Evolutionary conservation across 2,113 vertebrate genomes (phyloP), one percentile per base, ranked within the genome.

Genomic region (Malaclemys terrapin): DNA sequence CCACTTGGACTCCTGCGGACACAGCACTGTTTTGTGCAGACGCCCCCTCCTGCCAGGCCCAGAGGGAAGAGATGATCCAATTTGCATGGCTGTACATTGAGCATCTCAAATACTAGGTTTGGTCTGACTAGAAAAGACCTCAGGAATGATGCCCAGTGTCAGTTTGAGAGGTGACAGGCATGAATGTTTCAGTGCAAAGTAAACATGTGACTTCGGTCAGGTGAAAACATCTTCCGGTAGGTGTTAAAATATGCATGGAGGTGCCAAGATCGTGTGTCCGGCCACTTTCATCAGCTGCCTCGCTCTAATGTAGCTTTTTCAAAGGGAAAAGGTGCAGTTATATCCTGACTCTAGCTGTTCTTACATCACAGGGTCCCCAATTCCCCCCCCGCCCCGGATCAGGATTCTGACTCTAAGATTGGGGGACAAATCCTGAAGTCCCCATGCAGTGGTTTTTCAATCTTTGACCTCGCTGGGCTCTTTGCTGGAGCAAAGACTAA

Each of bases 271-370:
- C 79, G 11, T n/a, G 2, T 6, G 25, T 4, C 47, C 45, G 3
- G 2, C 9, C 10, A 54, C 22, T 19, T 35, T 10, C 79, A 57
- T 31, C 54, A 69, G 35, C 35, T 75, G 1, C 4, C 12, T n/a
- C 35, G 8, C 38, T 53, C 76, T 69, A 25, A 1, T 0, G 0
- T 0, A 10, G 5, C 57, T 45, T 82, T 20, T 29, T 59, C 9
- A 78, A 5, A 82, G 29, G 13, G 1, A 2, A 57, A 1, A 0
- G 0, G 0, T 11, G 35, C 27, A 47, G 45, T 27, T 78, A 78
- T 47, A 78, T 4, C 35, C 42, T 5, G 88, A 49, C 25, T 3
- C 29, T 25, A 56, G 62, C 53, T 76, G 31, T 27, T 25, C 22
- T 45, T 10, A 38, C 24, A 27, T 13, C 89, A 65, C 2, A 54